phyloP scores from a whole-genome alignment of 2,797 vertebrate species.

The Epinephelus coioides region DNA sequence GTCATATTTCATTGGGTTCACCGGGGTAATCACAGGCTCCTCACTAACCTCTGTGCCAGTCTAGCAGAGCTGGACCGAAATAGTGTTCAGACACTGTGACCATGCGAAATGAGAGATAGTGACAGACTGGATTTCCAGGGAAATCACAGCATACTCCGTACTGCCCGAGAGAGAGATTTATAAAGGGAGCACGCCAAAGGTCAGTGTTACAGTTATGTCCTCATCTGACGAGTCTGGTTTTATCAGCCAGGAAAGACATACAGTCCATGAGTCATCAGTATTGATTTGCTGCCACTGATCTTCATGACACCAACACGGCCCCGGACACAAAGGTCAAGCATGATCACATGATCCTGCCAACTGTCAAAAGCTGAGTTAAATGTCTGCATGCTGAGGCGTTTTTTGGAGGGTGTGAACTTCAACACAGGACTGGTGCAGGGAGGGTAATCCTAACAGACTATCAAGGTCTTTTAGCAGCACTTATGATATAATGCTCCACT shows the following conservation, averaged over 20 bases:
- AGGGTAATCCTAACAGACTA: constrained; percentile 33
- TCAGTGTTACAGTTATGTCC: constrained; percentile 60
- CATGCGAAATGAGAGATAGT: constrained; percentile 33
- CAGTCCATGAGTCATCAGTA: constrained; percentile 71
- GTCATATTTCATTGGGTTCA: constrained; percentile 65
- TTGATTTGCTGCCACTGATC: constrained; percentile 76
- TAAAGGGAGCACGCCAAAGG: constrained; percentile 50
- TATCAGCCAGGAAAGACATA: constrained; percentile 65
- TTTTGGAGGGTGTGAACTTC: constrained; percentile 46
- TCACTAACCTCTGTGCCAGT: constrained; percentile 32
- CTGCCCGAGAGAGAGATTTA: constrained; percentile 44
- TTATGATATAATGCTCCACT: constrained; percentile 39
- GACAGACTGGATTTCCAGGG: constrained; percentile 34
- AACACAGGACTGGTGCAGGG: constrained; percentile 20
- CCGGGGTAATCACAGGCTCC: constrained; percentile 39
- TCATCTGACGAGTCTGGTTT: constrained; percentile 65
- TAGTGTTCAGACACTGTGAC: constrained; percentile 46
- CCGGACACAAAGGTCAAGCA: constrained; percentile 72
- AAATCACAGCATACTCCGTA: constrained; percentile 40
- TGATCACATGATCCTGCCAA: constrained; percentile 56
- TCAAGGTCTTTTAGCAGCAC: constrained; percentile 34
- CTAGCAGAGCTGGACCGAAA: constrained; percentile 29
- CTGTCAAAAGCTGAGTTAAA: constrained; percentile 47
- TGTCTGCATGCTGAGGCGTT: constrained; percentile 38
- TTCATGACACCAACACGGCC: constrained; percentile 59